Evolutionary conservation across 1,140 invertebrate genomes (phyloP).

Genomic region (Hypsibius dujardini): DNA sequence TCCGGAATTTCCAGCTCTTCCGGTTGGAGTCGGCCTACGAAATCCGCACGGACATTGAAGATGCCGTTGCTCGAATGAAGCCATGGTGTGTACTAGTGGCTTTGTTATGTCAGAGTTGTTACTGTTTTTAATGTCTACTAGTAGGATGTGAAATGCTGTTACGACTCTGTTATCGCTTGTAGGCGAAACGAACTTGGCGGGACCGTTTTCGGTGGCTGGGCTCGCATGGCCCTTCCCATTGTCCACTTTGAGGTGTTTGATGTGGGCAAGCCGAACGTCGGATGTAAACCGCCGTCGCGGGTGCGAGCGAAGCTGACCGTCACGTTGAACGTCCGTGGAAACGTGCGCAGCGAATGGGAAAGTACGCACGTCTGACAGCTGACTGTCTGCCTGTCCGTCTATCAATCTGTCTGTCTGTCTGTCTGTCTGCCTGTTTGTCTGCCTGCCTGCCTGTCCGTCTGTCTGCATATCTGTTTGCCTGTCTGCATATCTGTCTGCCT

Average conservation of each 20-base stretch:
- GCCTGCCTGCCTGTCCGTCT: no score
- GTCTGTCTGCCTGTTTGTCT: no score
- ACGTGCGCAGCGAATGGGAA: slow-evolving; percentile 94
- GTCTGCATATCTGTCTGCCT: no score
- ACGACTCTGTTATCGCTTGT: slow-evolving; percentile 11
- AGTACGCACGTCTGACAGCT: slow-evolving; percentile 29
- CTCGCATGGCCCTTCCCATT: slow-evolving; percentile 91
- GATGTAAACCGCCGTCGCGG: slow-evolving; percentile 78
- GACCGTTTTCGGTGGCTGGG: slow-evolving; percentile 87
- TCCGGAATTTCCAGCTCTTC: slow-evolving; percentile 94
- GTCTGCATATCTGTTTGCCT: no score
- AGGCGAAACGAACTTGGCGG: slow-evolving; percentile 68
- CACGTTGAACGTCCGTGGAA: slow-evolving; percentile 65
- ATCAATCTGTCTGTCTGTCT: no score
- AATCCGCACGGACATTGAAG: slow-evolving; percentile 94
- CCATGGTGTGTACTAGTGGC: slow-evolving; percentile 53
- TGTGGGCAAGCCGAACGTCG: slow-evolving; percentile 41
- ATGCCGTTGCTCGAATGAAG: slow-evolving; percentile 74
- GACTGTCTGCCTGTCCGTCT: no score
- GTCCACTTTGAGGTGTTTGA: slow-evolving; percentile 55
- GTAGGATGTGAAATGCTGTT: slow-evolving; percentile 17
- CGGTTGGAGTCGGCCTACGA: slow-evolving; percentile 95
- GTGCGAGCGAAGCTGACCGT: slow-evolving; percentile 85
- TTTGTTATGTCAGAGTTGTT: neutral
- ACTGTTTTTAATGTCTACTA: neutral